These are phyloP conservation scores for Myotis planiceps DNA, from an alignment of 2,797 vertebrate genomes.

Conservation along the genomic window DNA sequence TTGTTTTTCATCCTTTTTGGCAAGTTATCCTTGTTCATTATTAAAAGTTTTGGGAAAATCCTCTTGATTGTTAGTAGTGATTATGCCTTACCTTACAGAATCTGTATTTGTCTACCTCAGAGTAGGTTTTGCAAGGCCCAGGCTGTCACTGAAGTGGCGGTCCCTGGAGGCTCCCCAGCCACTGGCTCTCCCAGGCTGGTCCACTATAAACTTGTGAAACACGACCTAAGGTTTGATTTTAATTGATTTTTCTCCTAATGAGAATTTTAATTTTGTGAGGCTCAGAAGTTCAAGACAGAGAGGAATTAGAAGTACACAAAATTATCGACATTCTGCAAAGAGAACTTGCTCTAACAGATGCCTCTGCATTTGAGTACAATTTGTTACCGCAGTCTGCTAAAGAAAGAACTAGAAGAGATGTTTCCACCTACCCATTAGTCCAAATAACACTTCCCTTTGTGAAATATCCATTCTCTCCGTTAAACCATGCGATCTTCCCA, in stretches of 20 bases:
- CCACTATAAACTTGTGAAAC: neutral
- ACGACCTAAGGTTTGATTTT: neutral
- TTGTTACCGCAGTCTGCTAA: constrained; percentile 50
- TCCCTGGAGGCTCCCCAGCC: no score
- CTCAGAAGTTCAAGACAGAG: constrained; percentile 30
- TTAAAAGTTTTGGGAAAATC: neutral
- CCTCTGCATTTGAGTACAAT: constrained; percentile 12
- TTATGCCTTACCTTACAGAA: neutral
- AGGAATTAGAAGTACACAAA: constrained; percentile 47
- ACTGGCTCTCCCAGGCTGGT: neutral
- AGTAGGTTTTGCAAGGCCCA: neutral
- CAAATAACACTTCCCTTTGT: constrained; percentile 65
- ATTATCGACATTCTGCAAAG: constrained; percentile 15
- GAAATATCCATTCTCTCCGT: constrained; percentile 14
- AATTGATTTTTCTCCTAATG: constrained; percentile 3
- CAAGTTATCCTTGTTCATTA: neutral
- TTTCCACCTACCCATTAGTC: constrained; percentile 64
- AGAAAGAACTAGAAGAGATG: constrained; percentile 48
- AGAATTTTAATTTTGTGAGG: constrained; percentile 35
- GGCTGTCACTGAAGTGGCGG: neutral
- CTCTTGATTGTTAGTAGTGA: neutral
- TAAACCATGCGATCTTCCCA: constrained; percentile 7
- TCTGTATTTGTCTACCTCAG: neutral
- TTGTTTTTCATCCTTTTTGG: neutral
- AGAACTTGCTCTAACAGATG: constrained; percentile 50